Conservation (phyloP, 2,113 vertebrate genomes). For the Dicentrarchus labrax region DNA sequence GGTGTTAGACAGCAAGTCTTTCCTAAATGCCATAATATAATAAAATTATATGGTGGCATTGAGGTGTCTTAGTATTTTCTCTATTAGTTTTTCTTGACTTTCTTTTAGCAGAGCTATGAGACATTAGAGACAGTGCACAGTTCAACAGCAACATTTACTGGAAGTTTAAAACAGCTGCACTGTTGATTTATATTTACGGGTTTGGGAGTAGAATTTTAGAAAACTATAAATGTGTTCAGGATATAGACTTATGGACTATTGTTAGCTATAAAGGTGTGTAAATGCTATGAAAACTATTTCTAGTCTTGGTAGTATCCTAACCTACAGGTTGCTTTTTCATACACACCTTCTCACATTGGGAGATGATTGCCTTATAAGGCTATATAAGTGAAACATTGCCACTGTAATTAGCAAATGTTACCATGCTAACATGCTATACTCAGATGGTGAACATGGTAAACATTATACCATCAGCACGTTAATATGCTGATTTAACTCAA, state of each 20-base stretch:
- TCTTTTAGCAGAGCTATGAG: not conserved
- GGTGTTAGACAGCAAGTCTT: not conserved
- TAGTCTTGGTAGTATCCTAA: too few relatives aligned
- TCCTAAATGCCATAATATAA: not conserved
- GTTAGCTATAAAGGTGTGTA: not conserved
- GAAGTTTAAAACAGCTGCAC: not conserved
- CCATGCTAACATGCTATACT: too few relatives aligned
- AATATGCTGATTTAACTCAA: too few relatives aligned
- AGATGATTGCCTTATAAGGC: too few relatives aligned
- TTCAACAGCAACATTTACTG: not conserved
- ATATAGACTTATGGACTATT: not conserved
- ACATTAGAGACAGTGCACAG: too few relatives aligned
- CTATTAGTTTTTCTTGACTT: not conserved
- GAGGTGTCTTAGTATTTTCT: not conserved
- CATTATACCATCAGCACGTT: too few relatives aligned
- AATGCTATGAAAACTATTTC: not conserved
- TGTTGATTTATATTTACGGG: not conserved
- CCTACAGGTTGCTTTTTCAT: too few relatives aligned
- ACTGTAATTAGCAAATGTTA: too few relatives aligned
- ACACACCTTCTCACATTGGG: too few relatives aligned
- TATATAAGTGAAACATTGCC: too few relatives aligned
- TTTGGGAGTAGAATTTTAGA: not conserved
- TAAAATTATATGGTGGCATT: not conserved
- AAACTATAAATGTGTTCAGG: not conserved
- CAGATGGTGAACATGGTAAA: too few relatives aligned